Evolutionary conservation across 2,113 vertebrate genomes (phyloP).

Genomic region (Xerus inauris): DNA sequence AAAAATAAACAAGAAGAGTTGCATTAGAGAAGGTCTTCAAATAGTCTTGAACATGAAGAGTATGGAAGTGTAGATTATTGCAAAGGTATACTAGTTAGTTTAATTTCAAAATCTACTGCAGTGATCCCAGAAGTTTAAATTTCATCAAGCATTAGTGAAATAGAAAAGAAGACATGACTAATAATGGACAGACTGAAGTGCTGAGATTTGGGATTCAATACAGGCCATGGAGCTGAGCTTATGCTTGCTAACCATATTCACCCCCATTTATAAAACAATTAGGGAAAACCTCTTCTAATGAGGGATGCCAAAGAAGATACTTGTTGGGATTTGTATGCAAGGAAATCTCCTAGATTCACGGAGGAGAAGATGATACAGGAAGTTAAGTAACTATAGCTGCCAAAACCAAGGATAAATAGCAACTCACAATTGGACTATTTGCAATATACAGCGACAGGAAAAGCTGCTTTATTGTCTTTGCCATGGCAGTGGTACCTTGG

Average conservation of each 20-base stretch:
- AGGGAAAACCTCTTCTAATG: slow-evolving; percentile 42
- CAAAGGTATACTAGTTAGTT: slow-evolving; percentile 1
- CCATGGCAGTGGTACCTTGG: neutral
- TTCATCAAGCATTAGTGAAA: slow-evolving; percentile 51
- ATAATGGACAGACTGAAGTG: slow-evolving; percentile 19
- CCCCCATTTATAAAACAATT: slow-evolving; percentile 51
- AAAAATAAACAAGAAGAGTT: slow-evolving; percentile 9
- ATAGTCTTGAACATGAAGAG: neutral
- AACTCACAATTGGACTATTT: slow-evolving; percentile 67
- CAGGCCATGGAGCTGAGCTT: neutral
- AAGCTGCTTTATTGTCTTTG: slow-evolving; percentile 42
- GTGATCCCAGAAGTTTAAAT: slow-evolving; percentile 20
- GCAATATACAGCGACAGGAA: slow-evolving; percentile 5
- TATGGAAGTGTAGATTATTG: neutral
- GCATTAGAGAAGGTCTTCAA: neutral
- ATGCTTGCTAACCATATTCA: neutral
- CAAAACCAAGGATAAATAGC: slow-evolving; percentile 53
- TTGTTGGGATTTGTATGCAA: slow-evolving; percentile 70
- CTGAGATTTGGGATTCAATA: slow-evolving; percentile 23
- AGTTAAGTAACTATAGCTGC: slow-evolving; percentile 12
- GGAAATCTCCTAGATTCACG: neutral
- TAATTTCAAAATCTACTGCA: slow-evolving; percentile 5
- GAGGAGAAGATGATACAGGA: slow-evolving; percentile 48
- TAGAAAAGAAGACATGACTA: slow-evolving; percentile 31
- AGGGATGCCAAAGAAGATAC: slow-evolving; percentile 61